Percentiles rank a stretch among this genome's conserved stretches.
Evolutionary conservation across 2,888 invertebrate species (phyloP).

Genomic region (Carabus problematicus): DNA sequence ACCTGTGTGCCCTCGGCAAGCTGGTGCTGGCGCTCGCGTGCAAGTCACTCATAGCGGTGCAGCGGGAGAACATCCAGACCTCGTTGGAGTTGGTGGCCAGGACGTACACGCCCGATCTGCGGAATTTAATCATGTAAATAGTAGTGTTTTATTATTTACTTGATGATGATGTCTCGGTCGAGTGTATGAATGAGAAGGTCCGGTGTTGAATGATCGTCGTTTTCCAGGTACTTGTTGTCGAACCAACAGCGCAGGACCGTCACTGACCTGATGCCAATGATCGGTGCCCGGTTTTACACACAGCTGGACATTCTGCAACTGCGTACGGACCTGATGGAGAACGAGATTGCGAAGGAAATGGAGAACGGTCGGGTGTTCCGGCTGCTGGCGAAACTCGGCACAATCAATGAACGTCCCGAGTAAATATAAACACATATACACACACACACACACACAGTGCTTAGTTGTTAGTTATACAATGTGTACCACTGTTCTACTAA

Average conservation of each 20-base stretch:
- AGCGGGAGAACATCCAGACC: conserved; percentile 84
- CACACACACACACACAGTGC: background rate
- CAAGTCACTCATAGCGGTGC: conserved; percentile 86
- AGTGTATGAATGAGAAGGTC: too few species aligned
- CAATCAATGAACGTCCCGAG: conserved; percentile 97
- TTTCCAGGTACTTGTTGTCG: conserved; percentile 74
- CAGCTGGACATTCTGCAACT: conserved; percentile 91
- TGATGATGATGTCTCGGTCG: too few species aligned
- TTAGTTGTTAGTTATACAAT: conserved; percentile 48
- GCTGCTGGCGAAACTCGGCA: conserved; percentile 87
- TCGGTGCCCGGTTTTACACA: conserved; percentile 95
- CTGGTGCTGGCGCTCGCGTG: conserved; percentile 92
- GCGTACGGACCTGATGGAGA: conserved; percentile 87
- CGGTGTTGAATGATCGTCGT: too few species aligned
- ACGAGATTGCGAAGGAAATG: conserved; percentile 89
- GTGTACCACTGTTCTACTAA: conserved; percentile 56
- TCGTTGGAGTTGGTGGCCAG: conserved; percentile 89
- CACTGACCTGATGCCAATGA: conserved; percentile 99
- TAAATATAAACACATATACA: conserved; percentile 55
- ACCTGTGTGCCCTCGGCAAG: conserved; percentile 89
- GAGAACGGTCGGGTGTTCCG: conserved; percentile 94
- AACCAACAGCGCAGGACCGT: conserved; percentile 76
- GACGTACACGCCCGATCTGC: conserved; percentile 91
- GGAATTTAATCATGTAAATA: conserved; percentile 84
- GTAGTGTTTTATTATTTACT: background rate